These are phyloP conservation scores for Meteorus colon DNA, from an alignment of 2,888 invertebrate genomes.

Conservation along the genomic window DNA sequence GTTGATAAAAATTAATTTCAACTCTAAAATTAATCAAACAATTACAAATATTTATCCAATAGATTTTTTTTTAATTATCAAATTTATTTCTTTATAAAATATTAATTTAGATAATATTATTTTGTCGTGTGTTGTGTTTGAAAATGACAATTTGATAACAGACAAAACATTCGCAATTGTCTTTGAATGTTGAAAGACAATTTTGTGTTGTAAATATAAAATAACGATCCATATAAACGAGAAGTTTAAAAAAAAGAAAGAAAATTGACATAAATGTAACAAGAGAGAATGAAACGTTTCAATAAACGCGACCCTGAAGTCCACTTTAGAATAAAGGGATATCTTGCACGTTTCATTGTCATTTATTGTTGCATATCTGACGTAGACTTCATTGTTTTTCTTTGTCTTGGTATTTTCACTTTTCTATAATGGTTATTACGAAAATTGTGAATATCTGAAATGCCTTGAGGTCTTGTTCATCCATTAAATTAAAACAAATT, in stretches of 20 bases:
- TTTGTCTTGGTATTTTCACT: not conserved
- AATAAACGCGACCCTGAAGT: constrained; percentile 69
- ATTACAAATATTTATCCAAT: no score
- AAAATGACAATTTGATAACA: constrained; percentile 41
- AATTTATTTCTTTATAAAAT: no score
- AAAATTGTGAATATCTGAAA: constrained; percentile 51
- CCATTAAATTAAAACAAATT: not conserved
- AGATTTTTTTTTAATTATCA: no score
- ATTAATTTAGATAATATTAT: no score
- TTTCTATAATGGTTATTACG: not conserved
- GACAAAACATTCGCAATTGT: constrained; percentile 2
- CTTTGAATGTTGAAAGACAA: constrained; percentile 10
- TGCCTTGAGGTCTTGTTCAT: not conserved
- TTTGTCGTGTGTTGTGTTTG: not conserved
- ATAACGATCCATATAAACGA: not conserved
- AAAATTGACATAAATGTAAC: not conserved
- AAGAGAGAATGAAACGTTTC: constrained; percentile 61
- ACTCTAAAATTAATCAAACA: no score
- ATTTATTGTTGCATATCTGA: constrained; percentile 37
- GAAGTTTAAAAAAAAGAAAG: constrained; percentile 47
- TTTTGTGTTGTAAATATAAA: constrained; percentile 61
- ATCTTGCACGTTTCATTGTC: constrained; percentile 55
- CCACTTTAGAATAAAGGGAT: constrained; percentile 60
- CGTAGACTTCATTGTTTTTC: not conserved
- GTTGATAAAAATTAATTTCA: no score